Percentiles rank a stretch among this genome's conserved stretches.
Evolutionary conservation across 2,113 vertebrate species (phyloP).

Genomic region (Felis chaus): DNA sequence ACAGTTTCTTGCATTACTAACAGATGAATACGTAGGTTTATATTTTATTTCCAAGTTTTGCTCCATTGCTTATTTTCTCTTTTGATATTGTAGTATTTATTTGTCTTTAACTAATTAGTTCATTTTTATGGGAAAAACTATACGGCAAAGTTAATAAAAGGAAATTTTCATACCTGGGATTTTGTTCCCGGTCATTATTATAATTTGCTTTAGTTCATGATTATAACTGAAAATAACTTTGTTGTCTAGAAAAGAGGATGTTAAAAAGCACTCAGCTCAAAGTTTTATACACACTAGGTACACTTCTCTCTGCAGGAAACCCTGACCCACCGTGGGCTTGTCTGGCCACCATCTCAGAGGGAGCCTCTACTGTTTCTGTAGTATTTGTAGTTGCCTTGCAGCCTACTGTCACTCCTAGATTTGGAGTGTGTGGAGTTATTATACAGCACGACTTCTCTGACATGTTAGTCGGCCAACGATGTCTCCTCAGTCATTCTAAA

Average conservation of each 20-base stretch:
- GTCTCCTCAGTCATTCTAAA: background rate
- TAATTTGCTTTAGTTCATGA: slow-evolving; percentile 18
- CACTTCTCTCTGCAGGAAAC: background rate
- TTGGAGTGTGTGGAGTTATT: background rate
- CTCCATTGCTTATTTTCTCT: background rate
- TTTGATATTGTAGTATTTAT: background rate
- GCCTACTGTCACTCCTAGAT: background rate
- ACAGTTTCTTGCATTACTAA: background rate
- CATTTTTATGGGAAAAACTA: background rate
- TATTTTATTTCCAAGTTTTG: background rate
- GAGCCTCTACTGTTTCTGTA: no score
- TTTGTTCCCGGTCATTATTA: background rate
- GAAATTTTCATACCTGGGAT: background rate
- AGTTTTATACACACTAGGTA: background rate
- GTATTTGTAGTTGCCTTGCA: background rate
- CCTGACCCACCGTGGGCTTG: accelerated
- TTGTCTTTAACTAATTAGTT: background rate
- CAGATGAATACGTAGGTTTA: background rate
- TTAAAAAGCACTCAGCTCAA: background rate
- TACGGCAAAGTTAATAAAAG: background rate
- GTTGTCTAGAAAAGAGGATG: background rate
- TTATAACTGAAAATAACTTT: slow-evolving; percentile 4
- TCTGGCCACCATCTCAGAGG: background rate
- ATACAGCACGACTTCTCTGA: background rate
- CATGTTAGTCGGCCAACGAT: background rate